Base-by-base conservation (phyloP, 2,113 vertebrate species). In the Ceuthmochares aereus region DNA sequence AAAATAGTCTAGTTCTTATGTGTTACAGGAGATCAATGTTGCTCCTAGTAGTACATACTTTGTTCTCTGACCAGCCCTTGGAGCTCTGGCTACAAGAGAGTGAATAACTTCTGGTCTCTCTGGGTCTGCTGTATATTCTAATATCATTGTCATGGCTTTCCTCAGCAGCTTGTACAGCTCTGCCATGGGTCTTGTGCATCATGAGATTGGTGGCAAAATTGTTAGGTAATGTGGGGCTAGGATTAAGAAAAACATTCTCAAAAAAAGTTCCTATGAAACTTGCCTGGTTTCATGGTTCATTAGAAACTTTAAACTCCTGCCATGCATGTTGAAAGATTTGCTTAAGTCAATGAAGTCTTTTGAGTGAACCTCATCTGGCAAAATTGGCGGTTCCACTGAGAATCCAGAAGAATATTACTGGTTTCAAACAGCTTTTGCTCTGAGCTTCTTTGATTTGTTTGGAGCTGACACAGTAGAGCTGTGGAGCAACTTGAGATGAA, bases 201-300 rank as follows among this genome's bases (percentile, higher is more conserved):
- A 7, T 66, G 67, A 87, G 34, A 13, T 58, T 37, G 91, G 91
- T 80, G 82, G 82, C 75, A 92, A 88, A 88, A 73, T 47, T 58
- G 74, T 29, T 81, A 88, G 80, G 60, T 86, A 59, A 85, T 77
- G 82, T 88, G 82, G 64, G 83, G 75, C 55, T 88, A 26, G 64
- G 90, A 84, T 77, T 90, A 66, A 86, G 59, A 72, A 88, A 90
- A 88, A 42, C 64, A 27, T 86, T 94, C 74, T 85, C 72, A 8
- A 51, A 45, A 40, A 90, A 90, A 88, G 47, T 87, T 93, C 63
- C 40, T 55, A 3, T 51, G 87, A 79, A 96, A 90, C 78, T 92
- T 83, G 59, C 67, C 34, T 97, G 93, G 93, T 95, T 95, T 96
- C 78, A 56, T 90, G 89, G 90, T 86, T 93, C 84, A 77, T 96